Base-by-base conservation (phyloP, 2,888 invertebrate species). In the Tiphia femorata region DNA sequence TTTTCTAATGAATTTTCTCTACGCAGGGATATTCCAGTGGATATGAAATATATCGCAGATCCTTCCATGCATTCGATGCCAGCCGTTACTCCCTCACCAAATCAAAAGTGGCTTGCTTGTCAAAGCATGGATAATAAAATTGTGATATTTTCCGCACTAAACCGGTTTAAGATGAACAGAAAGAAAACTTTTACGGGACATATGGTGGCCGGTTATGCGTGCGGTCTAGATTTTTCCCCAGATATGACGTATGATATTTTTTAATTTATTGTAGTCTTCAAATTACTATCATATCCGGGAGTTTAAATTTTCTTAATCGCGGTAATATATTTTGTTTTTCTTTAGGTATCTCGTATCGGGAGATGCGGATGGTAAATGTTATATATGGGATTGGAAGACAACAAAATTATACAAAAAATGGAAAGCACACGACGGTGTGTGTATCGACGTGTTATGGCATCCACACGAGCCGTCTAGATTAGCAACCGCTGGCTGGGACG, bases 41-140 rank as follows among this genome's bases (percentile, higher is more conserved):
- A 99, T 84, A 99, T 99, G 93, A 99, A 99, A 83, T 97, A 99
- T 84, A 98, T 99, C 66, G 99, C 99, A 1, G 99, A 99, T 85
- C 98, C 99, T 0, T 92, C 96, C 0, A 97, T 99, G 96, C 99
- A 99, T 85, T 98, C 98, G 3, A 95, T 99, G 91, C 99, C 99
- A 0, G 93, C 97, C 0, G 98, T 98, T 0, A 95, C 96, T 0
- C 88, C 92, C 4, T 93, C 98, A 0, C 98, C 98, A 1, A 98
- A 98, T 86, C 95, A 95, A 79, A 98, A 98, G 85, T 99, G 99
- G 98, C 87, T 99, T 60, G 98, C 98, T 0, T 99, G 98, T 80
- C 99, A 99, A 85, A 96, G 96, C 62, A 95, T 99, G 94, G 98
- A 99, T 86, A 99, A 99, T 86, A 97, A 97, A 85, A 93, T 99